Base-by-base conservation (phyloP, 2,888 invertebrate species). In the Piscicola geometra region DNA sequence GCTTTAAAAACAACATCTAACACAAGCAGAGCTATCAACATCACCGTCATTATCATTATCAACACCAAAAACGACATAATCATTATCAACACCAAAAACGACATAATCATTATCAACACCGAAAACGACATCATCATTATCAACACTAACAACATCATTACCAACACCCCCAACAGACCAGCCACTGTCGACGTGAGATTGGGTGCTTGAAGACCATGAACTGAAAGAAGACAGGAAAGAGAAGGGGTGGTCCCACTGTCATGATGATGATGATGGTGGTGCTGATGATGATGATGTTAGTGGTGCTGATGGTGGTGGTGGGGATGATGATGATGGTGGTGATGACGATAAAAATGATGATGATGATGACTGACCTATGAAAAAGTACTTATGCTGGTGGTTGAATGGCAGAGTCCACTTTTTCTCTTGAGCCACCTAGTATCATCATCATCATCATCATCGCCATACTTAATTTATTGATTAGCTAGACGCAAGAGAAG, bases 221-320 rank as follows among this genome's bases (percentile, higher is more conserved):
- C 47, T 84, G 84, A 79, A 85, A 85, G 77, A 84, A 85, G 12
- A 84, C 76, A 1, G 85, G 84, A 69, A 85, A 80, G 50, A 85
- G 80, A 1, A 84, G 76, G 1, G 84, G 83, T 21, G 84, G 83
- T 33, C 82, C 83, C 76, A 85, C 85, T 85, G 81, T 25, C 9
- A 64, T 25, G 30, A 64, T 64, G 28, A 12, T 64, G 25, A 30
- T 30, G 12, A 3, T 28, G 35, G 35, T 36, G 21, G 12, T 21
- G 35, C 1, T 36, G 3, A 41, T 35, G 15, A n/a, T 35, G 35
- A 33, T 21, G 2, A 70, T 70, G 15, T 1, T 36, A 1, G 47
- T 41, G 50, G 36, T 12, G 25, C 5, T 21, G 47, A 32, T 35
- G 41, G 25, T 35, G 28, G 15, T 41, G 41, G 41, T 41, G 15